Base-by-base conservation (phyloP, 2,113 vertebrate species). In the Vanacampus margaritifer region DNA sequence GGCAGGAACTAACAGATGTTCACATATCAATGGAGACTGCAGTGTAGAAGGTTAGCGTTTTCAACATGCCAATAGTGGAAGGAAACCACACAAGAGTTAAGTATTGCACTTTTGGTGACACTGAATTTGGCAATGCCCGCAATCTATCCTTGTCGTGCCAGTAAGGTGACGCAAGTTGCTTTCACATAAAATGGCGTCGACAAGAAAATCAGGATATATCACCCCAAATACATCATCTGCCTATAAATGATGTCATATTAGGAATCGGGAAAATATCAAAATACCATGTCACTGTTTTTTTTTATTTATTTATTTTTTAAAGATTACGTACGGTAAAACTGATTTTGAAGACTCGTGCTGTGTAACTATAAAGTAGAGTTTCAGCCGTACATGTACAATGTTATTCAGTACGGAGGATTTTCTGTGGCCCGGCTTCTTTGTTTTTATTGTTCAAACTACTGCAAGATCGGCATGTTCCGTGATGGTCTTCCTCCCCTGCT, bases 401-500 rank as follows among this genome's bases (percentile, higher is more conserved):
- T 19, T 5, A 46, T 19, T 17, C 17, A 46, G 17, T 17, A 19
- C 17, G 1, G 0, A 50, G 17, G 21, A 26, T 54, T 54, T 24
- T 14, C 23, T 54, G 23, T 3, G 51, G 51, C 24, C 12, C 13
- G 23, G 0, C 14, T 7, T 9, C 19, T 26, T 57, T 17, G 51
- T 32, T 60, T 60, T 14, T 1, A 2, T 35, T 41, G 58, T 61
- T 36, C 12, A 39, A 23, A 61, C n/a, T 3, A 13, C 58, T 39
- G n/a, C 28, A 32, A 14, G 6, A n/a, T 1, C 69, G 53, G 57
- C 24, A 46, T 35, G 45, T 46, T 84, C 86, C 82, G 87, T 82
- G 82, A 74, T 91, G 75, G 77, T 91, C 90, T 89, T 85, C 87
- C 76, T 57, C 68, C 82, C 89, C 90, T 92, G 88, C 86, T 76